Evolutionary conservation across 1,140 invertebrate genomes (phyloP).

Genomic region (Matsumurasca onukii): DNA sequence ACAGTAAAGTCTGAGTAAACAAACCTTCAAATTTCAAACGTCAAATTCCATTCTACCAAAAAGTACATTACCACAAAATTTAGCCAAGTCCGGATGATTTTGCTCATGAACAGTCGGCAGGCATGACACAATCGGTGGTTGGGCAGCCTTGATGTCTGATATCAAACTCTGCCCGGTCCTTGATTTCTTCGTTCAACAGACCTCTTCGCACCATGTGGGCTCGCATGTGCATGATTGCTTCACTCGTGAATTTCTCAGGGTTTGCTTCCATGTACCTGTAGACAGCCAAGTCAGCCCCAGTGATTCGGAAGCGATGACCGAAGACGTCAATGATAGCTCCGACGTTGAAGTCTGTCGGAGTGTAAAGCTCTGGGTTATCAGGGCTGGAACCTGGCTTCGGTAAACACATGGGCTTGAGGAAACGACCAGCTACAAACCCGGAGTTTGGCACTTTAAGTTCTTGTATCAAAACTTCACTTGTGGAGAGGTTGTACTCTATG

Average conservation of each 20-base stretch:
- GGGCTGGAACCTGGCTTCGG: slow-evolving; percentile 63
- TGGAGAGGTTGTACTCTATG: slow-evolving; percentile 63
- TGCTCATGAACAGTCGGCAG: no score
- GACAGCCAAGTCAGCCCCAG: slow-evolving; percentile 65
- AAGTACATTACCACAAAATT: no score
- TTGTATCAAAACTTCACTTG: slow-evolving; percentile 60
- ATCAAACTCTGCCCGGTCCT: slow-evolving; percentile 41
- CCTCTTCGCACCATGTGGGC: slow-evolving; percentile 60
- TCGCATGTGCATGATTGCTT: slow-evolving; percentile 60
- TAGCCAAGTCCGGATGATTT: no score
- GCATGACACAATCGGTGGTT: no score
- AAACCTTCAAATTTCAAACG: no score
- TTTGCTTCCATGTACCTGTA: slow-evolving; percentile 70
- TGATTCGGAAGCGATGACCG: slow-evolving; percentile 65
- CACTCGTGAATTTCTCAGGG: slow-evolving; percentile 62
- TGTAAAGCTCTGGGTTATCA: slow-evolving; percentile 62
- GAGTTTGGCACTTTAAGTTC: slow-evolving; percentile 65
- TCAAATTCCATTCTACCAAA: no score
- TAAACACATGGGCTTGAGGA: slow-evolving; percentile 65
- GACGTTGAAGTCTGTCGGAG: slow-evolving; percentile 66
- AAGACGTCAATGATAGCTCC: slow-evolving; percentile 61
- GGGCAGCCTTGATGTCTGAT: slow-evolving; percentile 20
- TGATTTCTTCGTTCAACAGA: slow-evolving; percentile 57
- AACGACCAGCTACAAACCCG: slow-evolving; percentile 67
- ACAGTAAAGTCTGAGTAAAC: no score